Conservation (phyloP, 1,140 invertebrate genomes). For the Diorhabda sublineata region DNA sequence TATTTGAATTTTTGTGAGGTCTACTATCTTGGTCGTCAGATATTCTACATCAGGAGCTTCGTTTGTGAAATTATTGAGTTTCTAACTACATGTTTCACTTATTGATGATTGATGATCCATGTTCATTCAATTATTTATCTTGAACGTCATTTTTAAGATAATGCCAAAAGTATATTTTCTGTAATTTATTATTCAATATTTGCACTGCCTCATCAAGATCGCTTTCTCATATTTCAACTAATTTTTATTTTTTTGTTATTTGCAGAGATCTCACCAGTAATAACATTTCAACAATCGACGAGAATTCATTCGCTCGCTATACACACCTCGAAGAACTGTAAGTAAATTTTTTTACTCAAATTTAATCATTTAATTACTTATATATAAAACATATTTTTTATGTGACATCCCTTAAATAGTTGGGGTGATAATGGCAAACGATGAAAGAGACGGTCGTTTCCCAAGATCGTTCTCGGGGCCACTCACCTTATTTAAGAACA, state of each 20-base stretch:
- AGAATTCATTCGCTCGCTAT: constrained; percentile 37
- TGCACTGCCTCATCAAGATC: no score
- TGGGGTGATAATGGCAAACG: not conserved
- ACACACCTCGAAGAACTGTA: constrained; percentile 50
- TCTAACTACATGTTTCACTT: not conserved
- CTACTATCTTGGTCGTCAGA: no score
- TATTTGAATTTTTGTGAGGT: no score
- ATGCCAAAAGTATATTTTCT: not conserved
- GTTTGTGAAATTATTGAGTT: no score
- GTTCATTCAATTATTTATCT: not conserved
- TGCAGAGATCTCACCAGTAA: constrained; percentile 43
- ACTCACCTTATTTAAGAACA: constrained; percentile 28
- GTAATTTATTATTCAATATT: no score
- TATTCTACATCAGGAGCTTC: no score
- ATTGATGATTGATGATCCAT: not conserved
- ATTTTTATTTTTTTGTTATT: constrained; percentile 26
- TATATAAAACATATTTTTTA: no score
- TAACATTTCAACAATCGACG: constrained; percentile 40
- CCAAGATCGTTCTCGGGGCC: constrained; percentile 10
- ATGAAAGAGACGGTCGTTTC: not conserved
- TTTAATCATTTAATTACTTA: not conserved
- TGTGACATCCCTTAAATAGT: not conserved
- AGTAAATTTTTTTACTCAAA: constrained; percentile 32
- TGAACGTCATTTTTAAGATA: no score
- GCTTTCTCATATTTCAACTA: no score